Evolutionary conservation across 2,113 vertebrate species (phyloP).

Genomic region (Caranx ignobilis): DNA sequence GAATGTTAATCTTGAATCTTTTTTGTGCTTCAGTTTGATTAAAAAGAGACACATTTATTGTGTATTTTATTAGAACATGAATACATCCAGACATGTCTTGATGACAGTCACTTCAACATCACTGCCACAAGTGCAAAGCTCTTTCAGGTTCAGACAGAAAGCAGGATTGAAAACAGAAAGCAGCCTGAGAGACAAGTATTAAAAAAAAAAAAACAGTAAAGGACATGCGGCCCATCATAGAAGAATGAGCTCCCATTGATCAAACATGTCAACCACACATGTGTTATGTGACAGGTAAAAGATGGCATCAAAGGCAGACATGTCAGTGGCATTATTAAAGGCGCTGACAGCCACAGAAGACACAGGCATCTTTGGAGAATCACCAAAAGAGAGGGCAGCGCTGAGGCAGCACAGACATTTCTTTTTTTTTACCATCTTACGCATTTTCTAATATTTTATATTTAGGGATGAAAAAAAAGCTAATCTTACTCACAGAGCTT

Average conservation of each 20-base stretch:
- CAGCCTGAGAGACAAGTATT: not conserved
- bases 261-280: constrained; percentile 1
- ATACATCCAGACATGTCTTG: not conserved
- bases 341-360: not conserved
- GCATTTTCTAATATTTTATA: not conserved
- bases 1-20: not conserved
- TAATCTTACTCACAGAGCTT: constrained; percentile 60
- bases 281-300: not conserved
- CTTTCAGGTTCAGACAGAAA: not conserved
- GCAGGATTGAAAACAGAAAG: not conserved
- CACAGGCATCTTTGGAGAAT: not conserved
- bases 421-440: not conserved
- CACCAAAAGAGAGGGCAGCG: not conserved
- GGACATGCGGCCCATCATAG: not conserved
- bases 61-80: not conserved
- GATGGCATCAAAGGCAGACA: not conserved
- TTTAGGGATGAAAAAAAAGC: constrained; percentile 5
- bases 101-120: not conserved
- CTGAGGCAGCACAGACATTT: not conserved
- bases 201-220: not conserved
- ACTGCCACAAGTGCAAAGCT: not conserved
- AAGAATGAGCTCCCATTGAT: not conserved
- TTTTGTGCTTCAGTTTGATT: not conserved
- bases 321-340: constrained; percentile 18
- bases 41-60: not conserved